Evolutionary conservation across 1,140 invertebrate species (phyloP).

Genomic region (Atta texana): DNA sequence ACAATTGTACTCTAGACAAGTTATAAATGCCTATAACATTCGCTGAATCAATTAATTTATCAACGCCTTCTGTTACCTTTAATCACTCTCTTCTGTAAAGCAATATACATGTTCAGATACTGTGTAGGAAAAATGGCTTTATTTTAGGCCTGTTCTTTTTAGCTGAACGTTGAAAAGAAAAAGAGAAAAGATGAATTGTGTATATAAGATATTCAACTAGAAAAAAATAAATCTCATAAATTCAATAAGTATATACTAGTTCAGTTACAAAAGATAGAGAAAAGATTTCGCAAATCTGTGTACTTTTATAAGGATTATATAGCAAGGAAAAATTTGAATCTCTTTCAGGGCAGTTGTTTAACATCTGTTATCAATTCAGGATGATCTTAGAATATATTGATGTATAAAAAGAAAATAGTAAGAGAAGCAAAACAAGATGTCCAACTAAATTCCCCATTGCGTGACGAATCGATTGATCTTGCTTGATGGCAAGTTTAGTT

Average conservation of each 20-base stretch:
- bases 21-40: conserved; percentile 21
- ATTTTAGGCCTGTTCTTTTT: background rate
- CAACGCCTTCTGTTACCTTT: background rate
- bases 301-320: background rate
- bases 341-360: background rate
- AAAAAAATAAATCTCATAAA: too few species aligned
- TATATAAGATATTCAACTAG: too few species aligned
- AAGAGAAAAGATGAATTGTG: too few species aligned
- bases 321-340: background rate
- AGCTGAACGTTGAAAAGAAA: background rate
- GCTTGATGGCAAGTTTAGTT: too few species aligned
- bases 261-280: too few species aligned
- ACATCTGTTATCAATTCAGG: background rate
- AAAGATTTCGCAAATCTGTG: too few species aligned
- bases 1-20: conserved; percentile 1
- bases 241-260: too few species aligned
- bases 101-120: background rate
- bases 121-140: background rate
- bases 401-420: background rate
- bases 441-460: background rate
- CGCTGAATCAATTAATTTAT: background rate
- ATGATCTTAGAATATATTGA: background rate
- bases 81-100: background rate
- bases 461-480: background rate
- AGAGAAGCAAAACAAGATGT: background rate